Evolutionary conservation across 2,797 vertebrate genomes (phyloP).

Genomic region (Channa striata): DNA sequence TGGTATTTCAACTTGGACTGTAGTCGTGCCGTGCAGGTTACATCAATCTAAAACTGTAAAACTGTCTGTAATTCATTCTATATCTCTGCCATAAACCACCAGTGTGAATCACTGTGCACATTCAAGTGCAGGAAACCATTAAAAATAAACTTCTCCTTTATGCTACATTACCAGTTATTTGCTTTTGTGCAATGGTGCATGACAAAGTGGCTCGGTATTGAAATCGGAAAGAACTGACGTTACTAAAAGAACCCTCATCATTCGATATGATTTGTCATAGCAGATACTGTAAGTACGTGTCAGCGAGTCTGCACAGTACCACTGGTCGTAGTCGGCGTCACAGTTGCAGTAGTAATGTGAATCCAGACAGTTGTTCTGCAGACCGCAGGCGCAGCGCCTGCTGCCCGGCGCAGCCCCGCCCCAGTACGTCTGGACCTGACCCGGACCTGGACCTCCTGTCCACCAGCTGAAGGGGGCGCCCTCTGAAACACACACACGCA

Average conservation of each 20-base stretch:
- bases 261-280: no score
- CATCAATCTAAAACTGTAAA: background rate
- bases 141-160: background rate
- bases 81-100: background rate
- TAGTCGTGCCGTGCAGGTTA: background rate
- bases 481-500: slow-evolving; percentile 76
- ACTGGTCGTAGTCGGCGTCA: slow-evolving; percentile 90
- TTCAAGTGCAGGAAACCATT: background rate
- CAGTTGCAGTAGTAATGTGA: slow-evolving; percentile 93
- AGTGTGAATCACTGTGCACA: background rate
- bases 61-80: no score
- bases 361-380: slow-evolving; percentile 89
- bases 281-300: no score
- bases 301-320: slow-evolving; percentile 81
- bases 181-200: background rate
- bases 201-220: background rate
- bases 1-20: background rate
- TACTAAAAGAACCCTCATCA: no score
- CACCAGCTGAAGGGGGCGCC: slow-evolving; percentile 93
- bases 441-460: slow-evolving; percentile 89
- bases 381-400: slow-evolving; percentile 90
- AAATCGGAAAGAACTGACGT: background rate
- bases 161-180: background rate
- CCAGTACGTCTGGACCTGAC: slow-evolving; percentile 91
- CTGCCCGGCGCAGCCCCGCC: slow-evolving; percentile 87